These are phyloP conservation scores for Ornithoptera alexandrae DNA, from an alignment of 2,888 invertebrate genomes.

Conservation along the genomic window DNA sequence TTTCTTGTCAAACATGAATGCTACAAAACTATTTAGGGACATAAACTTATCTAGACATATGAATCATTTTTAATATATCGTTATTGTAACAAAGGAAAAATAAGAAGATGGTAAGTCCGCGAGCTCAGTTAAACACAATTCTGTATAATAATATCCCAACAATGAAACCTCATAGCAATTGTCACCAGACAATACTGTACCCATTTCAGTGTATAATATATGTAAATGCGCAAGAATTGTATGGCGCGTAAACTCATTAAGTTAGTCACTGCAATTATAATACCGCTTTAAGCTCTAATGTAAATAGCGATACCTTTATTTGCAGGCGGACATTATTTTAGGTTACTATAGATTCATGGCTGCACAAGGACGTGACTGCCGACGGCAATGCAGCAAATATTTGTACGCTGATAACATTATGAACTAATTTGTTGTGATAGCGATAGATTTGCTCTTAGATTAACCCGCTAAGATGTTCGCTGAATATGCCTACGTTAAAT, in stretches of 20 bases:
- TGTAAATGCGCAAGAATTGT: constrained; percentile 27
- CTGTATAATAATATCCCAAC: constrained; percentile 18
- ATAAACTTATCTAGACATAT: background rate
- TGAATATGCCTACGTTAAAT: constrained; percentile 56
- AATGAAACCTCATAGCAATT: constrained; percentile 14
- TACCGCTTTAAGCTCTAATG: constrained; percentile 43
- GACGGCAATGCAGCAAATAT: constrained; percentile 70
- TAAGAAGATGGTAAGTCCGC: background rate
- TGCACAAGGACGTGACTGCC: constrained; percentile 66
- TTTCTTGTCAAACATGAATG: no score
- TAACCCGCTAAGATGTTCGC: constrained; percentile 61
- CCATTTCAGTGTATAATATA: constrained; percentile 21
- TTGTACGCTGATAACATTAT: constrained; percentile 74
- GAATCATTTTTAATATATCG: background rate
- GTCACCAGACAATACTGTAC: constrained; percentile 18
- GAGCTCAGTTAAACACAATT: constrained; percentile 1
- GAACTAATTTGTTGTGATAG: constrained; percentile 73
- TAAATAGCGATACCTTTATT: constrained; percentile 53
- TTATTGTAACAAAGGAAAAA: constrained; percentile 1
- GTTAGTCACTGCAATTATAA: constrained; percentile 31
- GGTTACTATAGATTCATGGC: constrained; percentile 56
- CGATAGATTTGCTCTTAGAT: constrained; percentile 75
- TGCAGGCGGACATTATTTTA: constrained; percentile 50
- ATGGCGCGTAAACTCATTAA: constrained; percentile 20
- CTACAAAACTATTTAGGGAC: background rate